Percentiles rank a stretch among this genome's conserved stretches.
phyloP scores from a whole-genome alignment of 2,888 invertebrate genomes.

The Atethmia centrago region DNA sequence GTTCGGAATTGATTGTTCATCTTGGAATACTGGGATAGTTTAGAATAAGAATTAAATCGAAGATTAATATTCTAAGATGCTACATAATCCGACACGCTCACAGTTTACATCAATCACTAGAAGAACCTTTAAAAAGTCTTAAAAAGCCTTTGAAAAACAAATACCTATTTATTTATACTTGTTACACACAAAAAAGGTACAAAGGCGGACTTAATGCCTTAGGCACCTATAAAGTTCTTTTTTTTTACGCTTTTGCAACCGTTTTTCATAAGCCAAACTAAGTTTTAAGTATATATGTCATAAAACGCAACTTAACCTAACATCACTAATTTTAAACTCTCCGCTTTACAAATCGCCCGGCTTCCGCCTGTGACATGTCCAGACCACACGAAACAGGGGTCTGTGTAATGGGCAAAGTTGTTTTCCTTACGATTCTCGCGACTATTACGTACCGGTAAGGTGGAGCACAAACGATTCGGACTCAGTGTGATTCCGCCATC shows the following conservation, averaged over 20 bases:
- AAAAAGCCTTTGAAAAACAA: too few species aligned
- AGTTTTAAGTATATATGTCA: not conserved
- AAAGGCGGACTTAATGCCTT: too few species aligned
- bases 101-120: not conserved
- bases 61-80: too few species aligned
- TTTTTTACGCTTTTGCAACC: not conserved
- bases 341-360: slow-evolving; percentile 25
- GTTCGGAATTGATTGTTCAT: too few species aligned
- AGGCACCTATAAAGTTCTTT: too few species aligned
- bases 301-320: not conserved
- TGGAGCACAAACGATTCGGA: slow-evolving; percentile 70
- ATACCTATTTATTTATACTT: too few species aligned
- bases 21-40: too few species aligned
- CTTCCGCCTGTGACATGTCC: slow-evolving; percentile 48
- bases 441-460: slow-evolving; percentile 73
- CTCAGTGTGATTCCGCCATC: slow-evolving; percentile 52
- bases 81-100: too few species aligned
- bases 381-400: slow-evolving; percentile 55
- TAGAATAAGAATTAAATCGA: too few species aligned
- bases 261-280: not conserved
- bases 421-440: slow-evolving; percentile 75
- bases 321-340: not conserved
- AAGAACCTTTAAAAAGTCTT: not conserved
- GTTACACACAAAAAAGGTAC: too few species aligned
- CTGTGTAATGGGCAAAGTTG: slow-evolving; percentile 78